Conservation (phyloP, 2,113 vertebrate genomes). For the Chloroceryle aenea region DNA sequence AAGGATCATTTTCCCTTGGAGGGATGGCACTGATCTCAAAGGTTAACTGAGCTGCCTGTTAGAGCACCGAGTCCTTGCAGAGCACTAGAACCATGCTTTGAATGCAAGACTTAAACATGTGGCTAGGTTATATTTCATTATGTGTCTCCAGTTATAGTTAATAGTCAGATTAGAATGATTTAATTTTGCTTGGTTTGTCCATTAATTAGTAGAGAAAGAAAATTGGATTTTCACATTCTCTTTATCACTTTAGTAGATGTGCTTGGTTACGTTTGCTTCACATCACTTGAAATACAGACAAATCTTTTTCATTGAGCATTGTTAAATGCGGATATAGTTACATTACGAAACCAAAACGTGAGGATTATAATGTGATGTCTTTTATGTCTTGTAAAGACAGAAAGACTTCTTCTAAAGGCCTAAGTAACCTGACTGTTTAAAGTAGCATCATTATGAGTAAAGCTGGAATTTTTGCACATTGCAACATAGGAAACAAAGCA, state of each 20-base stretch:
- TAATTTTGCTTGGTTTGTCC: not conserved
- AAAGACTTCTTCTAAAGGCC: not conserved
- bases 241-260: not conserved
- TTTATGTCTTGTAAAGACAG: not conserved
- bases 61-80: rapidly evolving
- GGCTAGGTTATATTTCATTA: not conserved
- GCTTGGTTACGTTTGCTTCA: not conserved
- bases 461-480: not conserved
- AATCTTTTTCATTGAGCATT: not conserved
- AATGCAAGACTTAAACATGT: not conserved
- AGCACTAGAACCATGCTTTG: not conserved
- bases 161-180: not conserved
- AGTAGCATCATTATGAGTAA: not conserved
- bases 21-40: not conserved
- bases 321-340: not conserved
- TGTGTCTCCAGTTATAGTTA: not conserved
- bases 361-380: not conserved
- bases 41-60: not conserved
- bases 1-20: not conserved
- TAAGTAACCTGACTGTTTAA: not conserved
- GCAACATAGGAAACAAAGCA: not conserved
- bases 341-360: not conserved
- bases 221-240: not conserved
- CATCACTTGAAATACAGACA: not conserved
- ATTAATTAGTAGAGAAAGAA: not conserved